Evolutionary conservation across 2,113 vertebrate species (phyloP), one percentile per base, ranked within the genome.

Genomic region (Lates calcarifer): DNA sequence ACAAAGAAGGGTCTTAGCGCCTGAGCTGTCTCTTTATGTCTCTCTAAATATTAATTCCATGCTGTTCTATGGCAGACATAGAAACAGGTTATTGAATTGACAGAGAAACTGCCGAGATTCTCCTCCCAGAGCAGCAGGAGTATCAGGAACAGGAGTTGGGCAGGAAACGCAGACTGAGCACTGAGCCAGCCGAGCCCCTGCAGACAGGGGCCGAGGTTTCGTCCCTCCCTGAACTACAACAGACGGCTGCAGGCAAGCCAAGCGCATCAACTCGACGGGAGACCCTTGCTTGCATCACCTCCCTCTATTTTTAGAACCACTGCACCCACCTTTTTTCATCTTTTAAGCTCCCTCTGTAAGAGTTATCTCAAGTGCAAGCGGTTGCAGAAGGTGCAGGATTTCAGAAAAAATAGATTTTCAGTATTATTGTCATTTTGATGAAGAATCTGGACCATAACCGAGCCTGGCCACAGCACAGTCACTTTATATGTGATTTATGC

Each of bases 251-350:
- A 77, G 89, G 91, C 86, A 35, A 89, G 74, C 85, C 84, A 74
- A 92, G 79, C 37, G 37, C 91, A 87, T 89, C 92, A 82, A 18
- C 93, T 77, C 91, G n/a, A 93, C 91, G 77, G 94, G 94, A 94
- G 93, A 90, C 88, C 89, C 90, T 85, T 41, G 84, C 86, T 94
- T 92, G 91, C 93, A 93, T 95, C 94, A 93, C 86, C 65, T 83
- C 43, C 4, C 14, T 85, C 94, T 95, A 95, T 95, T 93, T 95
- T 94, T 95, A 92, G 93, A 91, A 87, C 13, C 58, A 65, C 85
- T 80, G 83, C 90, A 89, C 84, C 87, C 92, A 86, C 88, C 87
- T 77, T 85, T 89, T 81, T 60, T 69, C 58, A 14, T 62, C 55
- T 84, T 67, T 67, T 55, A 31, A 56, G 72, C 51, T 83, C n/a